Conservation (phyloP, 2,888 invertebrate species). For the Stegana nigrithorax region DNA sequence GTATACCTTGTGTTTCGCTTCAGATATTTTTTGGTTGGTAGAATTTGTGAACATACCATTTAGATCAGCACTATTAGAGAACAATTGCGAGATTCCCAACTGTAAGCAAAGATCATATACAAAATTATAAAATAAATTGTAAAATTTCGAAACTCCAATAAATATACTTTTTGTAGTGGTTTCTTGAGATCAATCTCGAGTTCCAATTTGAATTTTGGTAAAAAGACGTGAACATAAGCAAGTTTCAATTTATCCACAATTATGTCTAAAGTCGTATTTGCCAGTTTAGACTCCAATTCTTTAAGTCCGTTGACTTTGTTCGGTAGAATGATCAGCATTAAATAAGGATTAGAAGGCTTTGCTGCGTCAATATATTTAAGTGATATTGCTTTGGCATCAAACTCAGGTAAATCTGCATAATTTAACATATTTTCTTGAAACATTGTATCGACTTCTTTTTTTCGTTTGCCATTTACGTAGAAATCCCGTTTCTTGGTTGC, state of each 20-base stretch:
- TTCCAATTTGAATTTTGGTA: constrained; percentile 87
- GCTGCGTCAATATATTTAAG: constrained; percentile 77
- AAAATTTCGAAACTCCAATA: neutral
- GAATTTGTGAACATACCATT: constrained; percentile 71
- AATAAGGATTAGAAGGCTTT: too few relatives aligned
- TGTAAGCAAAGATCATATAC: constrained; percentile 59
- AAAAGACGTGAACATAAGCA: constrained; percentile 71
- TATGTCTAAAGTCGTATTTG: constrained; percentile 71
- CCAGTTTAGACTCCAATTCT: constrained; percentile 74
- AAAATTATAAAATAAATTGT: too few relatives aligned
- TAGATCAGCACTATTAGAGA: constrained; percentile 73
- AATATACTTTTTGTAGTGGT: constrained; percentile 73
- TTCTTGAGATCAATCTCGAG: constrained; percentile 74
- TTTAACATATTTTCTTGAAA: constrained; percentile 70
- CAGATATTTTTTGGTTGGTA: constrained; percentile 73
- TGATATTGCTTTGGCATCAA: constrained; percentile 74
- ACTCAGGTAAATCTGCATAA: constrained; percentile 69
- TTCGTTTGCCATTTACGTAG: constrained; percentile 71
- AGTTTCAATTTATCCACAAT: constrained; percentile 69
- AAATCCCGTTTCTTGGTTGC: constrained; percentile 76
- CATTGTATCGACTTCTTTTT: constrained; percentile 78
- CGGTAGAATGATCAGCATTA: constrained; percentile 83
- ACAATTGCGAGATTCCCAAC: constrained; percentile 80
- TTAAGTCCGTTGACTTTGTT: constrained; percentile 75
- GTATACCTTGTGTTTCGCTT: constrained; percentile 85